These are phyloP conservation scores for Drosophila ironensis DNA, from an alignment of 1,140 invertebrate genomes.

Conservation along the genomic window DNA sequence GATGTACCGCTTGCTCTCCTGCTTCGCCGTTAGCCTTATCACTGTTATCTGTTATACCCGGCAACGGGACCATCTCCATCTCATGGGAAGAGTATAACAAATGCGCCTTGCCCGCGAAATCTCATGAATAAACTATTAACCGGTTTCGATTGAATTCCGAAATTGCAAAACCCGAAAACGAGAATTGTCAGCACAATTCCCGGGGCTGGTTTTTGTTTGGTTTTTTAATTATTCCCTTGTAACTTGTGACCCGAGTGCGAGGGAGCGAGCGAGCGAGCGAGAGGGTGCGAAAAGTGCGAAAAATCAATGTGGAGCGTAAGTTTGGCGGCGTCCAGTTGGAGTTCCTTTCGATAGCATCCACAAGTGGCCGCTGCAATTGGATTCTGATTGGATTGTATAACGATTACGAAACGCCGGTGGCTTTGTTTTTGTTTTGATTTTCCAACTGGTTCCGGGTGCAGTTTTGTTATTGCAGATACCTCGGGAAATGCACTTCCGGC, in stretches of 20 bases:
- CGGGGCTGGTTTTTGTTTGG: slow-evolving; percentile 3
- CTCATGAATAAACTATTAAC: slow-evolving; percentile 36
- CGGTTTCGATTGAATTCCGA: slow-evolving; percentile 43
- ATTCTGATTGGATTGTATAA: slow-evolving; percentile 30
- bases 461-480: not conserved
- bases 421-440: not conserved
- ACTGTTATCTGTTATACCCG: not conserved
- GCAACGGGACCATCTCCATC: slow-evolving; percentile 1
- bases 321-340: not conserved
- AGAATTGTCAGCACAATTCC: slow-evolving; percentile 15
- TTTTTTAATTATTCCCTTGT: not conserved
- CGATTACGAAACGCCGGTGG: slow-evolving; percentile 46
- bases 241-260: slow-evolving; percentile 12
- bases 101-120: not conserved
- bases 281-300: slow-evolving; percentile 11
- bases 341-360: not conserved
- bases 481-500: not conserved
- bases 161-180: slow-evolving; percentile 40
- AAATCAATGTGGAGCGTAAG: slow-evolving; percentile 25
- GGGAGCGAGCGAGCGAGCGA: not conserved
- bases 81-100: slow-evolving; percentile 9
- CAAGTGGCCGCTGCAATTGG: slow-evolving; percentile 13
- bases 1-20: too few relatives aligned
- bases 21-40: too few relatives aligned
- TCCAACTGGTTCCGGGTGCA: not conserved